phyloP scores from a whole-genome alignment of 2,797 vertebrate genomes.

The Gila robusta region DNA sequence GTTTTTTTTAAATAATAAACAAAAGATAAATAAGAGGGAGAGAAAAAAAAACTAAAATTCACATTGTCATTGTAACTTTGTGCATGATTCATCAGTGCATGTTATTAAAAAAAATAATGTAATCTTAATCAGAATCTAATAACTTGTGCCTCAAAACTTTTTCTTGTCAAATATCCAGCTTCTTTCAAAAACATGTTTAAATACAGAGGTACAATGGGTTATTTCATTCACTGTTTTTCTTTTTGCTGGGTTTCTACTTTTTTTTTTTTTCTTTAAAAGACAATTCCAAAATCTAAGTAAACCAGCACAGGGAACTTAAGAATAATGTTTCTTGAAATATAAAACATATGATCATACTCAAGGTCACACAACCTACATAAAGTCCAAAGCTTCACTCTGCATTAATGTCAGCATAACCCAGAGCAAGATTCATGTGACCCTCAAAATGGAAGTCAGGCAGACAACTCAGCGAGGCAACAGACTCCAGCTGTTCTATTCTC shows the following conservation, averaged over 20 bases:
- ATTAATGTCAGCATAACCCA: constrained; percentile 21
- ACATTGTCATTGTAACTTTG: not conserved
- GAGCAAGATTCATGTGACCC: constrained; percentile 14
- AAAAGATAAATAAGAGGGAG: not conserved
- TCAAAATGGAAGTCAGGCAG: constrained; percentile 2
- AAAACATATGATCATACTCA: not conserved
- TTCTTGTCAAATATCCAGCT: not conserved
- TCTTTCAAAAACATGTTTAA: not conserved
- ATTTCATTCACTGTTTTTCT: not conserved
- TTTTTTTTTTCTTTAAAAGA: not conserved
- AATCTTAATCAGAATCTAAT: not conserved
- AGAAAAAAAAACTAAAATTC: not conserved
- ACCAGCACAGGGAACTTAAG: not conserved
- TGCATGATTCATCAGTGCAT: not conserved
- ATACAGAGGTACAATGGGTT: not conserved
- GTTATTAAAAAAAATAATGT: not conserved
- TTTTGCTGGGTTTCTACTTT: not conserved
- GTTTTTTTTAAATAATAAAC: not conserved
- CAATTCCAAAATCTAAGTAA: not conserved
- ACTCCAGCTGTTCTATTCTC: constrained; percentile 39
- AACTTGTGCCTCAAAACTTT: not conserved
- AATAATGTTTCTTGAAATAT: not conserved
- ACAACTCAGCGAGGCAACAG: not conserved
- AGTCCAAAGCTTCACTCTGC: not conserved
- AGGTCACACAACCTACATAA: constrained; percentile 13